Evolutionary conservation across 2,888 invertebrate species (phyloP), one percentile per base, ranked within the genome.

Genomic region (Phortica magna): DNA sequence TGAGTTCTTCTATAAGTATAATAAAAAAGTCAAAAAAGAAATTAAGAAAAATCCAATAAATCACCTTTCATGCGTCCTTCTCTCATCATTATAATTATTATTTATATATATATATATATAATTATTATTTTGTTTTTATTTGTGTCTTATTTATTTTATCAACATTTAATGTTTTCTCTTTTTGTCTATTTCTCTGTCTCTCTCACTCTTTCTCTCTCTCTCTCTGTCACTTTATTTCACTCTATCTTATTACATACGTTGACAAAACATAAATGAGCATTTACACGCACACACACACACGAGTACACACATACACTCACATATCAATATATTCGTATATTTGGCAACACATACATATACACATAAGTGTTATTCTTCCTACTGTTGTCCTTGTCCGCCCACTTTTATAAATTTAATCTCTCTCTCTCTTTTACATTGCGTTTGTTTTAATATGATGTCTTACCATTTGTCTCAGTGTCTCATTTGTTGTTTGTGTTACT

Each of bases 1-100:
- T 92, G 89, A 91, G 91, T 84, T 77, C 76, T 76, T 1, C 31
- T 31, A 31, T 31, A 53, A 74, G 65, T 59, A 22, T 64, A 48
- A 42, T 41, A 39, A 48, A 57, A 61, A 17, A 73, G 14, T 22
- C 17, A 75, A 2, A 53, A 7, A 64, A 22, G 41, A 74, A 42
- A 17, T 9, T 4, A 0, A 61, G 1, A 61, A 9, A 48, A 48
- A 14, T 48, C 48, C 10, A 48, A 48, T 12, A 31, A 31, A 31
- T 31, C 31, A 31, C 31, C 31, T 31, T 31, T 31, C 31, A 31
- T 59, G n/a, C n/a, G 12, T 57, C 7, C 19, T 57, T 59, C 22
- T 14, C 22, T 19, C 22, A 59, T 59, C 7, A 9, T 19, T n/a
- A 9, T 19, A 19, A 59, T 59, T 59, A 59, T 59, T 64, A 0